phyloP scores from a whole-genome alignment of 2,888 invertebrate species.

The Brassicogethes aeneus region DNA sequence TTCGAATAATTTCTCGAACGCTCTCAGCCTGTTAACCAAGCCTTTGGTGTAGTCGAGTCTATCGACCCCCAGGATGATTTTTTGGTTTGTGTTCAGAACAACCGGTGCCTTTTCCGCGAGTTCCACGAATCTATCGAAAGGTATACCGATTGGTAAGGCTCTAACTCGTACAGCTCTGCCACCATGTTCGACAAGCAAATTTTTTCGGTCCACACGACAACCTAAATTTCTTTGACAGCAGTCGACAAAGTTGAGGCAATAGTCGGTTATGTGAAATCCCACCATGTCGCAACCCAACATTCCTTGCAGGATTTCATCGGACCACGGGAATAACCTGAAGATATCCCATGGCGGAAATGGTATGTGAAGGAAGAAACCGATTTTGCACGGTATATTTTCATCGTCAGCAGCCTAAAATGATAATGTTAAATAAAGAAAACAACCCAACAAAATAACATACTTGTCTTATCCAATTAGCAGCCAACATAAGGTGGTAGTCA shows the following conservation, averaged over 20 bases:
- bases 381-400: slow-evolving; percentile 63
- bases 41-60: slow-evolving; percentile 88
- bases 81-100: slow-evolving; percentile 61
- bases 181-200: slow-evolving; percentile 77
- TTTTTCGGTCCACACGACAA: slow-evolving; percentile 81
- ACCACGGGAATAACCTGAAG: slow-evolving; percentile 83
- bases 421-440: neutral
- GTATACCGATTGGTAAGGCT: slow-evolving; percentile 82
- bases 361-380: slow-evolving; percentile 91
- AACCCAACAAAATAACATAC: slow-evolving; percentile 29
- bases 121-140: slow-evolving; percentile 76
- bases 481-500: slow-evolving; percentile 89
- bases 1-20: slow-evolving; percentile 72
- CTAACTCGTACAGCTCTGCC: slow-evolving; percentile 77
- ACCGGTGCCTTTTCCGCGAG: slow-evolving; percentile 60
- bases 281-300: slow-evolving; percentile 90
- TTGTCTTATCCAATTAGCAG: slow-evolving; percentile 85
- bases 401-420: slow-evolving; percentile 58
- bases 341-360: slow-evolving; percentile 95
- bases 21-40: slow-evolving; percentile 70
- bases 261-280: slow-evolving; percentile 85
- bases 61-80: slow-evolving; percentile 81
- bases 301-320: slow-evolving; percentile 88
- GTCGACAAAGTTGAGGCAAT: slow-evolving; percentile 85
- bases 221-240: slow-evolving; percentile 82